Conservation (phyloP, 2,888 invertebrate species). For the Dione vanillae region DNA sequence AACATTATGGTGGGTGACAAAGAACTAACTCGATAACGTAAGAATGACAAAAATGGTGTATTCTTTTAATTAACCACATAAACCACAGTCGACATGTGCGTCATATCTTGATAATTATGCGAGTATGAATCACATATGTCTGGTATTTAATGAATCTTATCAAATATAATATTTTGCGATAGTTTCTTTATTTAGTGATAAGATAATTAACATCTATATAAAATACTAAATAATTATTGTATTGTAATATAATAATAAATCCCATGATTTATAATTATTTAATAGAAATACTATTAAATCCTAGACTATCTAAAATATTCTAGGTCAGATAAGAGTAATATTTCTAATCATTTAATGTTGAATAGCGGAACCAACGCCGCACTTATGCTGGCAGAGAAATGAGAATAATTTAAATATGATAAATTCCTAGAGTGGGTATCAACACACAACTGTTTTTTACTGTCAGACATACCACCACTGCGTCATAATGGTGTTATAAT, state of each 20-base stretch:
- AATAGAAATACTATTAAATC: background rate
- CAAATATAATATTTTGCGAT: background rate
- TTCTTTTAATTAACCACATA: background rate
- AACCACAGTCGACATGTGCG: background rate
- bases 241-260: no score
- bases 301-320: no score
- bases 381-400: background rate
- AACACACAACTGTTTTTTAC: slow-evolving; percentile 41
- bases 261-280: no score
- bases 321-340: no score
- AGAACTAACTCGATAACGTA: background rate
- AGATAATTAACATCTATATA: no score
- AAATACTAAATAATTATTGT: no score
- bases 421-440: background rate
- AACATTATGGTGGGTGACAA: no score
- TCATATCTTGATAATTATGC: slow-evolving; percentile 1
- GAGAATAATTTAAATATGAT: background rate
- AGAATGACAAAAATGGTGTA: background rate
- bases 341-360: no score
- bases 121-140: background rate
- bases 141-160: no score
- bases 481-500: background rate
- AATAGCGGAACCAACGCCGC: background rate
- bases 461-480: background rate
- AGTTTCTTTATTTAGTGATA: background rate